Base-by-base conservation (phyloP, 2,888 invertebrate genomes). In the Nemotelus nigrinus region DNA sequence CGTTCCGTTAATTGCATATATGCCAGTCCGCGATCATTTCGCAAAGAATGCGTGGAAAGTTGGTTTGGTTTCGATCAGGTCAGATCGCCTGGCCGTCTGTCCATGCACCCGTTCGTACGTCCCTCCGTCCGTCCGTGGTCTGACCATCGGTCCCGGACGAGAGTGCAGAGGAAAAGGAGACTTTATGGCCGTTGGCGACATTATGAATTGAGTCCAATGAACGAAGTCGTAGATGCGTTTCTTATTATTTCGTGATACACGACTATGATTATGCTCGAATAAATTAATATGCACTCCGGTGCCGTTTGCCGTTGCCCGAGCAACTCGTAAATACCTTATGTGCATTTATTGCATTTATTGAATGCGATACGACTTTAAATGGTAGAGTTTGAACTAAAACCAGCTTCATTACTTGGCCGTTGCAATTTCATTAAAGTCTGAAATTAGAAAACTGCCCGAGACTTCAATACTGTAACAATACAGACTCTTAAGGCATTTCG, bases 1-100 rank as follows among this genome's bases (percentile, higher is more conserved):
- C 76, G 65, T 76, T 64, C 76, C 76, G 76, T 76, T 76, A 76
- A 76, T 76, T 76, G 76, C 76, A 76, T 65, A 76, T 76, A 65
- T 76, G 76, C 76, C 74, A 74, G 48, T 44, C 50, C 55, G 63
- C 47, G 74, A 76, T 76, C 65, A 64, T 64, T 72, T 58, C 60
- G 53, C 64, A 43, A 64, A 53, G 65, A 76, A 76, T 76, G 65
- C 64, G 76, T 76, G 65, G 76, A 76, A 65, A 76, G 65, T 76
- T 65, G 45, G 65, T 76, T 76, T 53, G n/a, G 60, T 60, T 25
- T 43, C 74, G 41, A 45, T 10, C 65, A 55, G 6, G 39, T 25
- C 60, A 58, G 48, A 50, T 60, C 63, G 74, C n/a, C 47, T 55
- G 53, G 10, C 41, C 55, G 70, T 70, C 70, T 68, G 68, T 68